Percentiles rank a stretch among this genome's conserved stretches.
phyloP scores from a whole-genome alignment of 2,888 invertebrate species.

The Melinaea menophilus region DNA sequence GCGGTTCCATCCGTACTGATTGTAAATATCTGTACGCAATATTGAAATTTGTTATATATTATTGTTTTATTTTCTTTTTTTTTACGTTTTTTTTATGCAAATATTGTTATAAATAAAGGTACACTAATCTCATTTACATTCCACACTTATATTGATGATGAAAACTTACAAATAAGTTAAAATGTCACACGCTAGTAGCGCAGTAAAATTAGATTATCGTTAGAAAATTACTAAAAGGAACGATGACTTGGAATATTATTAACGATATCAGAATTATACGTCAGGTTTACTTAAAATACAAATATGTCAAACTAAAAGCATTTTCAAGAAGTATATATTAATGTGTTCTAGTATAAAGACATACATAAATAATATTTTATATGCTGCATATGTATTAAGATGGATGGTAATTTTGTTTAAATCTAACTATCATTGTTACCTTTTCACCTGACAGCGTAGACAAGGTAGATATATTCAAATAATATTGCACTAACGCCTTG shows the following conservation, averaged over 20 bases:
- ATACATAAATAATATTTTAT: not conserved
- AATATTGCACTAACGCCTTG: too few species aligned
- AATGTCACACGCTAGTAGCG: slow-evolving; percentile 15
- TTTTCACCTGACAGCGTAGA: not conserved
- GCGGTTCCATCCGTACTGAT: slow-evolving; percentile 2
- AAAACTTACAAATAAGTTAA: slow-evolving; percentile 21
- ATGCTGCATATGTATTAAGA: not conserved
- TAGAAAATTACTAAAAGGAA: not conserved
- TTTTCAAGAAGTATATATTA: not conserved
- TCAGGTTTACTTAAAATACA: not conserved
- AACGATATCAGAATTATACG: not conserved
- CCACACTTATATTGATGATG: slow-evolving; percentile 27
- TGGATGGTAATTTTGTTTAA: not conserved
- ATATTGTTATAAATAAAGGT: slow-evolving; percentile 11
- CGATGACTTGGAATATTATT: not conserved
- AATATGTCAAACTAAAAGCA: not conserved
- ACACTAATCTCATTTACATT: slow-evolving; percentile 33
- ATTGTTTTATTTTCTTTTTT: not conserved
- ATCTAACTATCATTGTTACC: not conserved
- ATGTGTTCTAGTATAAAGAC: slow-evolving; percentile 4
- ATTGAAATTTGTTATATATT: not conserved
- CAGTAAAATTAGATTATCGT: not conserved
- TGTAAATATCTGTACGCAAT: slow-evolving; percentile 6
- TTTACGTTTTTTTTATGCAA: slow-evolving; percentile 2
- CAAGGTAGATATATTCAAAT: not conserved